These are phyloP conservation scores for Amiota mariae DNA, from an alignment of 2,888 invertebrate genomes.

Conservation along the genomic window DNA sequence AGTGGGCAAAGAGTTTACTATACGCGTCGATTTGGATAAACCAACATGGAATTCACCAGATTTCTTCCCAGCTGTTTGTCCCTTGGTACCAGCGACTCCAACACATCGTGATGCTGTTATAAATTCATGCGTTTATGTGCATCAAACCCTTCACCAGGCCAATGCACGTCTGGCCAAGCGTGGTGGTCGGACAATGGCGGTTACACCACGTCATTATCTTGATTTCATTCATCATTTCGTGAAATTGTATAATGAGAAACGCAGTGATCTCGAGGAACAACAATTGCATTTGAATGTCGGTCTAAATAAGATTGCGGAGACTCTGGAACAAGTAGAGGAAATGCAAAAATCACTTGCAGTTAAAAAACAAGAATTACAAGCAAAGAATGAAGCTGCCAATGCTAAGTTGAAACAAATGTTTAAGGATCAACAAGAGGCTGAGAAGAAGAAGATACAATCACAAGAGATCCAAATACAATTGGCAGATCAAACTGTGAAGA, in stretches of 20 bases:
- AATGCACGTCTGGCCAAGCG: constrained; percentile 92
- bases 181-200: constrained; percentile 96
- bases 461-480: constrained; percentile 93
- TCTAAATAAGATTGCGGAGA: constrained; percentile 98
- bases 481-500: constrained; percentile 92
- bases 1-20: constrained; percentile 97
- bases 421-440: constrained; percentile 99
- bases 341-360: constrained; percentile 99
- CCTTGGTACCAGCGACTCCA: constrained; percentile 82
- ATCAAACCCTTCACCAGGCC: constrained; percentile 96
- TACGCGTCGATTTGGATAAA: constrained; percentile 93
- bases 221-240: constrained; percentile 99
- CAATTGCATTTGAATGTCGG: constrained; percentile 99
- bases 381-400: constrained; percentile 99
- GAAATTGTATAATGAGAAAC: constrained; percentile 96
- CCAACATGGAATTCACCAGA: constrained; percentile 90
- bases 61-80: constrained; percentile 91
- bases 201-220: constrained; percentile 97
- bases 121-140: constrained; percentile 98
- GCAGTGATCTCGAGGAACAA: constrained; percentile 98
- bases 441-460: constrained; percentile 98
- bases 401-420: constrained; percentile 99
- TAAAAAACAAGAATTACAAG: constrained; percentile 94
- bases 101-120: constrained; percentile 96
- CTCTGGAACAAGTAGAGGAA: constrained; percentile 99